Evolutionary conservation across 2,888 invertebrate species (phyloP), one percentile per base, ranked within the genome.

Genomic region (Orchesella flavescens): DNA sequence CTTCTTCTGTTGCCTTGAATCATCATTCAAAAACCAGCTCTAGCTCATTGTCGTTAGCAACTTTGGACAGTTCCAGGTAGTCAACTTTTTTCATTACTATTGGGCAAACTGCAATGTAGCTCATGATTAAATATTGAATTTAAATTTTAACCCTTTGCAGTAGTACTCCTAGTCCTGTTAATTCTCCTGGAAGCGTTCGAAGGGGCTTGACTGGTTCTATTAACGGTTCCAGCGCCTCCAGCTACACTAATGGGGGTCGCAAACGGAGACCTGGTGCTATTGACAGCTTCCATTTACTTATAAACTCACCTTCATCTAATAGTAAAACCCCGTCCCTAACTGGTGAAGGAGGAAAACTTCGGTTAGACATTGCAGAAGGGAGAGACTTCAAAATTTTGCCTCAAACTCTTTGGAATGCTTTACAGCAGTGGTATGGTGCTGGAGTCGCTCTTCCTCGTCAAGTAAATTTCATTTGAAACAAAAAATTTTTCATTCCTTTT

Each of bases 351-450:
- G 96, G 96, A 0, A 93, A 94, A 89, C 91, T 97, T 84, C 94
- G 94, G 86, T 92, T 93, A 55, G 88, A 87, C 61, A 78, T 89
- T 19, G 68, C 84, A n/a, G 93, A 94, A 55, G 94, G 93, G 87
- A 92, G 94, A 82, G 96, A 97, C 92, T 97, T 96, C 91, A 95
- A 95, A 91, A 91, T 96, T 66, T 92, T 97, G 71, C 96, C 96
- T 0, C 96, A 96, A 89, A 93, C 95, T 63, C 91, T 97, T 87
- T 97, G 97, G 97, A 93, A 95, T 85, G 96, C 96, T 0, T 90
- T 97, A 15, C 94, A 94, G 84, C 93, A 94, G 86, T 97, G 97
- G 97, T 95, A 95, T 91, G 93, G 93, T 69, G 95, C 95, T 24
- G 93, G 94, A 12, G 94, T 94, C 3, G 94, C 96, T 5, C 91